Percentiles rank a stretch among this genome's conserved stretches.
Evolutionary conservation across 2,888 invertebrate genomes (phyloP).

Genomic region (Altica lythri): DNA sequence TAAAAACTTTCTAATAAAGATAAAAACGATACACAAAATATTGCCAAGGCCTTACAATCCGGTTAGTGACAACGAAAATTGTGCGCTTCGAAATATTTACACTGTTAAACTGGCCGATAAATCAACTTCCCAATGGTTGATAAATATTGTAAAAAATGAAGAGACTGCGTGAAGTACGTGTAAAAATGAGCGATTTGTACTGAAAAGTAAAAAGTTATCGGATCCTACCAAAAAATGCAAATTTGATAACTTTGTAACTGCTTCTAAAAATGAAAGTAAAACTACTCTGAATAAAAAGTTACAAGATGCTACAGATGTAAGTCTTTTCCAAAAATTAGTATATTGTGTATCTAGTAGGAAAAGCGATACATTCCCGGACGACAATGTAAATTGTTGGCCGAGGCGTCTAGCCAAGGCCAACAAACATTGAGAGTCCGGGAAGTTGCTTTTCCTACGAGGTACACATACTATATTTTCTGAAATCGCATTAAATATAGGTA

Average conservation of each 20-base stretch:
- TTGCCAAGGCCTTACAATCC: too few species aligned
- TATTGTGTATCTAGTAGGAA: too few species aligned
- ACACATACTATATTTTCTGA: too few species aligned
- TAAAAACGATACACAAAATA: conserved; percentile 37
- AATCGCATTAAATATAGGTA: too few species aligned
- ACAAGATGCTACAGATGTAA: too few species aligned
- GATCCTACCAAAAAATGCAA: neutral
- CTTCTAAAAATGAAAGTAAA: neutral
- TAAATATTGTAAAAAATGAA: conserved; percentile 30
- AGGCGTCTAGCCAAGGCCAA: too few species aligned
- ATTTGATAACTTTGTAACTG: neutral
- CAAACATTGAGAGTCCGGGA: too few species aligned
- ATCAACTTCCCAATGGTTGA: conserved; percentile 26
- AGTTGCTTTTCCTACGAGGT: too few species aligned
- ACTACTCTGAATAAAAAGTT: conserved; percentile 1
- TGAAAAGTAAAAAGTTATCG: neutral
- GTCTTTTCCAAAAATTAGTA: too few species aligned
- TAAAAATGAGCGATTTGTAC: neutral
- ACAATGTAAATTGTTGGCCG: too few species aligned
- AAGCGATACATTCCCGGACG: too few species aligned
- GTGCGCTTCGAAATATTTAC: conserved; percentile 32
- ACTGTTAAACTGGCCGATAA: conserved; percentile 31
- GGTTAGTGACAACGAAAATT: conserved; percentile 22
- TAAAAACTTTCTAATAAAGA: too few species aligned
- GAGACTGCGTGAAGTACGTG: conserved; percentile 7